These are phyloP conservation scores for Mesoclemmys tuberculata DNA, from an alignment of 2,113 vertebrate genomes.

Conservation along the genomic window DNA sequence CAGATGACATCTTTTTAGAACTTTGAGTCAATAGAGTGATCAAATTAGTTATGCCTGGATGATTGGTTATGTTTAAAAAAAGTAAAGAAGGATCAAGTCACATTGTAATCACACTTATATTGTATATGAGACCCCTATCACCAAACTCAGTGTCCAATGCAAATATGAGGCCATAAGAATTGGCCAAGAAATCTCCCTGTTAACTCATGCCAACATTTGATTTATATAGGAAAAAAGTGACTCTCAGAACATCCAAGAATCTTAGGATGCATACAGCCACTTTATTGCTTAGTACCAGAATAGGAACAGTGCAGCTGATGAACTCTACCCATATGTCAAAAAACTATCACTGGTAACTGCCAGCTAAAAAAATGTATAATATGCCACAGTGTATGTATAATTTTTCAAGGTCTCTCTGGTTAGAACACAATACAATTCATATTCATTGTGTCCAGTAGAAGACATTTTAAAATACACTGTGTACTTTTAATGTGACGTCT, in stretches of 20 bases:
- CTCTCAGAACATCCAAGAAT: neutral
- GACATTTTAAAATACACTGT: neutral
- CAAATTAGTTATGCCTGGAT: neutral
- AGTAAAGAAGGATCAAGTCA: neutral
- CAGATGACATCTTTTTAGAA: neutral
- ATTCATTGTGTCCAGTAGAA: neutral
- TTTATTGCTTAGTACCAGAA: neutral
- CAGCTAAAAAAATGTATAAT: neutral
- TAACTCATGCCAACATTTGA: neutral
- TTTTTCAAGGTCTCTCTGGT: neutral
- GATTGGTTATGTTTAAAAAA: neutral
- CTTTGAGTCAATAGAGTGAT: neutral
- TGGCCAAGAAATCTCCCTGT: neutral
- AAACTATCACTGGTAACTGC: neutral
- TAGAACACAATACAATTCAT: neutral
- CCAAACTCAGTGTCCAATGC: neutral
- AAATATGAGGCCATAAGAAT: neutral
- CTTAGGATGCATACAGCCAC: neutral
- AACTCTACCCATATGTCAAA: neutral
- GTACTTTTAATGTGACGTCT: fast-evolving
- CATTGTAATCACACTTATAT: neutral
- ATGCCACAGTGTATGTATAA: neutral
- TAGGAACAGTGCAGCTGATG: neutral
- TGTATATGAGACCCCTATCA: neutral
- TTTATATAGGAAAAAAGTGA: neutral